Conservation (phyloP, 35 echinoderm and acorn worm genomes). For the Apostichopus parvimensis region DNA sequence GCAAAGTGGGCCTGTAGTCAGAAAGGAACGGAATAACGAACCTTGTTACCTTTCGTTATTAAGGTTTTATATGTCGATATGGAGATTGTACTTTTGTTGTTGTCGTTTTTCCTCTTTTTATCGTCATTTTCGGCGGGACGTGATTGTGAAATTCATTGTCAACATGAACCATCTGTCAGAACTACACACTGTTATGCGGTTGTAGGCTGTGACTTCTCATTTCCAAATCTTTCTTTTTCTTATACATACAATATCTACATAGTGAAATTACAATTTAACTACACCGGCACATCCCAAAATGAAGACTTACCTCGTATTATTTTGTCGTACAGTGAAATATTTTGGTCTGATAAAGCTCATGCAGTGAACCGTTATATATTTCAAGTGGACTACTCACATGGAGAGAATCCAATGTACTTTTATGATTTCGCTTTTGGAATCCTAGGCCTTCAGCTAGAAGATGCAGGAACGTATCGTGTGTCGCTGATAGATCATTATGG, state of each 20-base stretch:
- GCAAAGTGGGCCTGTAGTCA: too few relatives aligned
- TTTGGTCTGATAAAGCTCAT: neutral
- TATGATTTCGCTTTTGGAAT: constrained; percentile 6
- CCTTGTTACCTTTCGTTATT: too few relatives aligned
- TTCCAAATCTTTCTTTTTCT: neutral
- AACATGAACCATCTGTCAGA: neutral
- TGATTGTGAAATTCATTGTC: neutral
- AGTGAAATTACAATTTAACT: neutral
- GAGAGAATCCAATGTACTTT: neutral
- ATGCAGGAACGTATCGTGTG: neutral
- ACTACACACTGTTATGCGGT: neutral
- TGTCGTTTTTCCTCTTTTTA: neutral
- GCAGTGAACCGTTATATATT: neutral
- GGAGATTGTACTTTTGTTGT: neutral
- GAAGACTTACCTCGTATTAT: neutral
- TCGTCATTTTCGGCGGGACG: neutral
- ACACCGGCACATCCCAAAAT: neutral
- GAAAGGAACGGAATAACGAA: too few relatives aligned
- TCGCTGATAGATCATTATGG: neutral
- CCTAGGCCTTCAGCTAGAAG: neutral
- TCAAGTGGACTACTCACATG: neutral
- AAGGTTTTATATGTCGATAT: neutral
- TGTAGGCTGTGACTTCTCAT: too few relatives aligned
- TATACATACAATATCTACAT: neutral
- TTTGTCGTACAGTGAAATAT: neutral